These are phyloP conservation scores for Callocephalon fimbriatum DNA, from an alignment of 2,113 vertebrate species.

Conservation along the genomic window DNA sequence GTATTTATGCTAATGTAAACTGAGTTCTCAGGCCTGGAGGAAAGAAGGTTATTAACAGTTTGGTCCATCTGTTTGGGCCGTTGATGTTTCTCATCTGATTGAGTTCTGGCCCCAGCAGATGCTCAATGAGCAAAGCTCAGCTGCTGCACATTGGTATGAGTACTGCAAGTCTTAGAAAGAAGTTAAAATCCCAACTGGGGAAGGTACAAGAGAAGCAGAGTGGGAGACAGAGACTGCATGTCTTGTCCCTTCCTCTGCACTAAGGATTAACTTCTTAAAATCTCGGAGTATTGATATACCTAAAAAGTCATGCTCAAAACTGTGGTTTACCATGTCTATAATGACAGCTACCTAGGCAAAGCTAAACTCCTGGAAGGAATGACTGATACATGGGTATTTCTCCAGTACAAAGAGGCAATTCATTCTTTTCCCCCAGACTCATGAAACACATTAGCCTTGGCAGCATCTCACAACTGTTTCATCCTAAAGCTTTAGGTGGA, in stretches of 20 bases:
- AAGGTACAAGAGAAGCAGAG: background rate
- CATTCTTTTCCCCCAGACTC: background rate
- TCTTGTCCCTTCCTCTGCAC: background rate
- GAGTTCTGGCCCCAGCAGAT: background rate
- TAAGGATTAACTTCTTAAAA: background rate
- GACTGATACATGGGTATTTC: background rate
- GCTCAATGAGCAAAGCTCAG: background rate
- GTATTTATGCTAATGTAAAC: background rate
- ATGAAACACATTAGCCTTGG: background rate
- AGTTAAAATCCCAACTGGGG: background rate
- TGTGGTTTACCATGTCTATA: background rate
- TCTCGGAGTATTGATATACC: background rate
- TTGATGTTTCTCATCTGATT: background rate
- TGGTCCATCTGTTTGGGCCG: background rate
- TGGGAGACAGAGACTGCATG: background rate
- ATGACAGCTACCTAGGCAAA: background rate
- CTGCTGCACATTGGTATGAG: background rate
- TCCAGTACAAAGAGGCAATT: background rate
- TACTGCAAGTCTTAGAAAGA: background rate
- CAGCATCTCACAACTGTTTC: background rate
- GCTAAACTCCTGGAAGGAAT: background rate
- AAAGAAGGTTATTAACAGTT: background rate
- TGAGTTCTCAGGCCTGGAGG: background rate
- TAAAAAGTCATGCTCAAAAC: background rate
- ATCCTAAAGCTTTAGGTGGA: background rate